phyloP scores from a whole-genome alignment of 2,888 invertebrate species.

The Perdita meconis region DNA sequence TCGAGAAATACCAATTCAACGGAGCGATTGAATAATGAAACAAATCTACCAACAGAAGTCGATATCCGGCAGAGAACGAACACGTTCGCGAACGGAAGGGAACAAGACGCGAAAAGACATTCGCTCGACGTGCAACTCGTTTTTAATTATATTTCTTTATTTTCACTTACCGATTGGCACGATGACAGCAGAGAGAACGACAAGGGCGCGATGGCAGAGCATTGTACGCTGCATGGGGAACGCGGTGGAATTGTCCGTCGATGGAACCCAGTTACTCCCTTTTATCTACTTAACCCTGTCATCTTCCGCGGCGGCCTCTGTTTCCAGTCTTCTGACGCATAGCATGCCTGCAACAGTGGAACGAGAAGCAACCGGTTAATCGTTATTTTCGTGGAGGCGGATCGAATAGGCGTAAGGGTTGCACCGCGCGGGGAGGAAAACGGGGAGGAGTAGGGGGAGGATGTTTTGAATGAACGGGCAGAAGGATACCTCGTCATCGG shows the following conservation, averaged over 20 bases:
- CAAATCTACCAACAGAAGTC: background rate
- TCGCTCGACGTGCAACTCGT: background rate
- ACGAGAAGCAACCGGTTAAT: conserved; percentile 1
- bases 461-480: conserved; percentile 48
- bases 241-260: conserved; percentile 69
- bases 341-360: conserved; percentile 73
- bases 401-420: background rate
- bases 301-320: conserved; percentile 73
- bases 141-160: too few species aligned
- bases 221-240: conserved; percentile 76
- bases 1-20: background rate
- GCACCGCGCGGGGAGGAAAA: too few species aligned
- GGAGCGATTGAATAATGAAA: background rate
- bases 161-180: conserved; percentile 81
- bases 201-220: conserved; percentile 79
- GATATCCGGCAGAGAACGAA: background rate
- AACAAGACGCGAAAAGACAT: conserved; percentile 6
- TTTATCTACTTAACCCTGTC: conserved; percentile 79
- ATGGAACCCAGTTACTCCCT: conserved; percentile 63
- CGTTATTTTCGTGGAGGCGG: conserved; percentile 9
- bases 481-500: conserved; percentile 40
- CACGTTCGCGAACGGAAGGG: background rate
- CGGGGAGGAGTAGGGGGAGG: background rate
- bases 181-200: conserved; percentile 80
- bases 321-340: conserved; percentile 71